Evolutionary conservation across 2,888 invertebrate genomes (phyloP).

Genomic region (Sminthurides aquaticus): DNA sequence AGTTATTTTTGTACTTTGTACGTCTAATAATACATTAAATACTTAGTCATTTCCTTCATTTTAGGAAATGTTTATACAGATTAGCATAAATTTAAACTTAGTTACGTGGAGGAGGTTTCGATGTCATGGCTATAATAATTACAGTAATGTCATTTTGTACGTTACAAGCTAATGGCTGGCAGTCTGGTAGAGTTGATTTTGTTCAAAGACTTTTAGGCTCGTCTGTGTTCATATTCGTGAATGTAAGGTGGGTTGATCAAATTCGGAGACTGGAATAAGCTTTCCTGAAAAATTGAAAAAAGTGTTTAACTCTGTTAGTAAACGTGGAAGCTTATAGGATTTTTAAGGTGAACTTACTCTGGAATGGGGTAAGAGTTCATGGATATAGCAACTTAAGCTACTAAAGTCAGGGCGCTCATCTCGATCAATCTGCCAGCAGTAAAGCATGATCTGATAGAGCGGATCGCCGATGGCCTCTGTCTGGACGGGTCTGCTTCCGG

Average conservation of each 20-base stretch:
- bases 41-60: no score
- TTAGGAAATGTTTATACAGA: no score
- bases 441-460: slow-evolving; percentile 69
- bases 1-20: no score
- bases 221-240: slow-evolving; percentile 34
- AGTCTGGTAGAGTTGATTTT: no score
- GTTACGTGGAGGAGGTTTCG: no score
- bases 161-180: no score
- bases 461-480: slow-evolving; percentile 67
- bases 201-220: neutral
- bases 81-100: no score
- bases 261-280: slow-evolving; percentile 35
- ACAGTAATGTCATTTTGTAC: no score
- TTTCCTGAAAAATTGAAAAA: slow-evolving; percentile 29
- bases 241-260: slow-evolving; percentile 39
- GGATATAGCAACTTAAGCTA: slow-evolving; percentile 37
- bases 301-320: neutral
- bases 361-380: slow-evolving; percentile 40
- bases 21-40: no score
- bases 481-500: slow-evolving; percentile 66
- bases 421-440: slow-evolving; percentile 76
- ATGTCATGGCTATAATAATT: no score
- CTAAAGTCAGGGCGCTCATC: slow-evolving; percentile 61
- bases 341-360: slow-evolving; percentile 25
- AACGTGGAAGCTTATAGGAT: neutral